These are phyloP conservation scores for Lates japonicus DNA, from an alignment of 2,797 vertebrate species.

Conservation along the genomic window DNA sequence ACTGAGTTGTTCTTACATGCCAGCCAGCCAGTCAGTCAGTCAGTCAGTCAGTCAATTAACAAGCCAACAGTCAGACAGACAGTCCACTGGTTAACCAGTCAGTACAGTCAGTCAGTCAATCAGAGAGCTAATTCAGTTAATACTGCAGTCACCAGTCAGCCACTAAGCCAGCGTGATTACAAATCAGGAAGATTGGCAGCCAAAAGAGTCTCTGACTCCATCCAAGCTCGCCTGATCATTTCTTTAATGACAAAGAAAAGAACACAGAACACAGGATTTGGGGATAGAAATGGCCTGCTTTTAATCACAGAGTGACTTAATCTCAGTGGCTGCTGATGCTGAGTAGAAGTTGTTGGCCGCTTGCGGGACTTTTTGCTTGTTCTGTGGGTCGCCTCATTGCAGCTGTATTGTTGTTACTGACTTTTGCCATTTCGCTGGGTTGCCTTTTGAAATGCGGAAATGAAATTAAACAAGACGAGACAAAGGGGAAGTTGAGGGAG, in stretches of 20 bases:
- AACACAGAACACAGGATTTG: constrained; percentile 60
- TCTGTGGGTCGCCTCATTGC: constrained; percentile 29
- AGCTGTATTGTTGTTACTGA: constrained; percentile 58
- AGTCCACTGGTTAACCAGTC: constrained; percentile 22
- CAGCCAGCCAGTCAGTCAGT: constrained; percentile 4
- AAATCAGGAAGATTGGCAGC: constrained; percentile 73
- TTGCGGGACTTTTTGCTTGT: constrained; percentile 28
- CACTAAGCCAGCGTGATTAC: constrained; percentile 66
- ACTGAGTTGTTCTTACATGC: constrained; percentile 8
- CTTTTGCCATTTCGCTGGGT: constrained; percentile 61
- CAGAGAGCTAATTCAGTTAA: constrained; percentile 44
- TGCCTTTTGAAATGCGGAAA: constrained; percentile 50
- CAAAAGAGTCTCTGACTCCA: constrained; percentile 61
- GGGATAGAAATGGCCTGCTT: constrained; percentile 40
- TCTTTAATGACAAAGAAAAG: constrained; percentile 74
- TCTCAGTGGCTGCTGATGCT: constrained; percentile 53
- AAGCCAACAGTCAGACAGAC: background rate
- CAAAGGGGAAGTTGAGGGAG: constrained; percentile 51
- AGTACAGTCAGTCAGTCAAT: constrained; percentile 25
- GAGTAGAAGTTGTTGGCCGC: constrained; percentile 32
- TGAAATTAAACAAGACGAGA: constrained; percentile 70
- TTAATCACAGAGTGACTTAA: constrained; percentile 60
- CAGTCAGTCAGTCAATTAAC: background rate
- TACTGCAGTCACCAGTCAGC: constrained; percentile 53
- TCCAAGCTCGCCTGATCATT: constrained; percentile 68